Conservation (phyloP, 2,888 invertebrate species). For the Aspidapion aeneum region DNA sequence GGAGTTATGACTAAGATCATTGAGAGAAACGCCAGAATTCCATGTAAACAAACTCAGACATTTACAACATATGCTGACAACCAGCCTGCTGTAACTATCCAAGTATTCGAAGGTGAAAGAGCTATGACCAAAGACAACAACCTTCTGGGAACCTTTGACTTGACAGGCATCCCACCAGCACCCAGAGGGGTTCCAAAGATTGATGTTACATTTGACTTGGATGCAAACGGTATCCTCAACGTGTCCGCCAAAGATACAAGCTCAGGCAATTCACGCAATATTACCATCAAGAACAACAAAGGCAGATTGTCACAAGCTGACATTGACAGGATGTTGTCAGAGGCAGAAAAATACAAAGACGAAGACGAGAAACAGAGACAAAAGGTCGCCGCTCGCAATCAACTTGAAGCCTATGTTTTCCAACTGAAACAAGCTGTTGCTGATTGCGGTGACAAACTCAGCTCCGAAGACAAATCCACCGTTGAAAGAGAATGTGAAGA, state of each 20-base stretch:
- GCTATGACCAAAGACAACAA: conserved; percentile 82
- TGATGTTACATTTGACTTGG: conserved; percentile 71
- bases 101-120: conserved; percentile 67
- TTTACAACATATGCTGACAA: too few species aligned
- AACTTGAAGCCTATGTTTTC: conserved; percentile 67
- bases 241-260: conserved; percentile 56
- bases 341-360: conserved; percentile 69
- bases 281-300: conserved; percentile 80
- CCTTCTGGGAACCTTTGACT: conserved; percentile 60
- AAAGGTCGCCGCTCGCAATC: conserved; percentile 65
- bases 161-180: conserved; percentile 69
- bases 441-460: conserved; percentile 61
- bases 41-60: too few species aligned
- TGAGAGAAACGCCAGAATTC: too few species aligned
- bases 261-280: conserved; percentile 66
- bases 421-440: conserved; percentile 65
- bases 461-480: conserved; percentile 49
- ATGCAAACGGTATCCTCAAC: conserved; percentile 68
- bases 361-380: conserved; percentile 69
- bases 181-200: too few species aligned
- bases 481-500: conserved; percentile 55
- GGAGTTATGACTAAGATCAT: too few species aligned
- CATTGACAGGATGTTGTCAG: conserved; percentile 74
- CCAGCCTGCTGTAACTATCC: conserved; percentile 58
- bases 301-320: conserved; percentile 77